Evolutionary conservation across 2,797 vertebrate species (phyloP).

Genomic region (Sorex maritimensis): DNA sequence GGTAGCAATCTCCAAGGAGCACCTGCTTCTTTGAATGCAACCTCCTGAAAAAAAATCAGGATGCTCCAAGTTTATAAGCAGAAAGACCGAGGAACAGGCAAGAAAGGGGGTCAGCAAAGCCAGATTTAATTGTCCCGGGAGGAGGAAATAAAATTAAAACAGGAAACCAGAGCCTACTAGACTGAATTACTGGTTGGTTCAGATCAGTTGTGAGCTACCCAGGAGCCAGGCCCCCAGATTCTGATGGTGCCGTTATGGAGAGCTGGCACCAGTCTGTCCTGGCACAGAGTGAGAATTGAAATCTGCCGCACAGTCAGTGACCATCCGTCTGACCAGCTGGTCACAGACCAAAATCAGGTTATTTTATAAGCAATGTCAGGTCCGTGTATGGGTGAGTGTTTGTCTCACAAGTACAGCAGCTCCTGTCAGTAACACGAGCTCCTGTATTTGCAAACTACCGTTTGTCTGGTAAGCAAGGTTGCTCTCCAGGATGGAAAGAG

Average conservation of each 20-base stretch:
- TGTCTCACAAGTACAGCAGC: background rate
- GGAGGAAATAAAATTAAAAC: slow-evolving; percentile 56
- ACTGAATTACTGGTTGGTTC: background rate
- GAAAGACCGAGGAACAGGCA: background rate
- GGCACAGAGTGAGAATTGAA: slow-evolving; percentile 28
- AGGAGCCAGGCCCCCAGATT: background rate
- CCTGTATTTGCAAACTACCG: slow-evolving; percentile 36
- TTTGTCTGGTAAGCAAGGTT: background rate
- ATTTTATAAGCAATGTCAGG: slow-evolving; percentile 29
- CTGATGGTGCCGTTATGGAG: background rate
- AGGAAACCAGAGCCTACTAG: background rate
- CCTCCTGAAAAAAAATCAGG: slow-evolving; percentile 52
- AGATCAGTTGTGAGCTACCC: background rate
- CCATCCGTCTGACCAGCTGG: slow-evolving; percentile 11
- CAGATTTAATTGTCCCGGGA: slow-evolving; percentile 59
- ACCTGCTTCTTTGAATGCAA: slow-evolving; percentile 15
- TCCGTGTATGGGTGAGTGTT: background rate
- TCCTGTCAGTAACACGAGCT: background rate
- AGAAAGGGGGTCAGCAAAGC: background rate
- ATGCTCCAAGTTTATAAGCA: background rate
- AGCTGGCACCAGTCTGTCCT: background rate
- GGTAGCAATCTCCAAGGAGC: slow-evolving; percentile 10
- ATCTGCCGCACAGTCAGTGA: slow-evolving; percentile 8
- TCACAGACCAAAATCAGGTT: slow-evolving; percentile 2
- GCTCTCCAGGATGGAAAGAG: background rate